phyloP scores from a whole-genome alignment of 2,888 invertebrate genomes.

The Macroteleia sp. region DNA sequence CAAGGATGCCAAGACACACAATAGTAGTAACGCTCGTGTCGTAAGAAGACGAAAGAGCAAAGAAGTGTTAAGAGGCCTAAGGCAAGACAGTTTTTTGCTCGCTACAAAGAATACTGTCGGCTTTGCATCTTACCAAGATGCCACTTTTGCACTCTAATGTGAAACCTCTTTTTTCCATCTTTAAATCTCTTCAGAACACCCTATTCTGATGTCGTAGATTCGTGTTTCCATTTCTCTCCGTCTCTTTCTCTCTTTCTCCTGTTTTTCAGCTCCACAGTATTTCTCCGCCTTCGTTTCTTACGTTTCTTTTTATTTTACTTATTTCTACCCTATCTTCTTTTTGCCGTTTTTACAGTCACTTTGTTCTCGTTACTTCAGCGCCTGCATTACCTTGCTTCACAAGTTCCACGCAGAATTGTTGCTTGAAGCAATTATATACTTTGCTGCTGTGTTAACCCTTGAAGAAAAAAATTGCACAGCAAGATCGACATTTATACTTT shows the following conservation, averaged over 20 bases:
- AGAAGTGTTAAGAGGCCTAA: conserved; percentile 69
- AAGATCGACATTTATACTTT: conserved; percentile 50
- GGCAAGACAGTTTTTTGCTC: conserved; percentile 69
- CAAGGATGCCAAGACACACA: conserved; percentile 54
- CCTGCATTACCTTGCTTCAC: conserved; percentile 47
- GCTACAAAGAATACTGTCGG: conserved; percentile 83
- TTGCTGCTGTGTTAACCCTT: conserved; percentile 56
- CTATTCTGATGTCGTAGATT: conserved; percentile 36
- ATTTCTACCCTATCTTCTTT: not conserved
- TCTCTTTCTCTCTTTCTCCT: conserved; percentile 17
- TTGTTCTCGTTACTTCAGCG: conserved; percentile 38
- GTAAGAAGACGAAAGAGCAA: conserved; percentile 65
- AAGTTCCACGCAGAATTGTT: conserved; percentile 53
- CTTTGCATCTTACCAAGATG: conserved; percentile 83
- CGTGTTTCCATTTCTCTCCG: conserved; percentile 34
- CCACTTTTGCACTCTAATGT: conserved; percentile 74
- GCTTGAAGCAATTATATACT: conserved; percentile 61
- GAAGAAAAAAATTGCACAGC: conserved; percentile 43
- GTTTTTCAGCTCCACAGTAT: conserved; percentile 22
- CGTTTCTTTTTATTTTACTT: conserved; percentile 8
- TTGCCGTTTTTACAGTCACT: conserved; percentile 22
- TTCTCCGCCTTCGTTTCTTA: conserved; percentile 6
- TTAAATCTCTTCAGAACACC: conserved; percentile 57
- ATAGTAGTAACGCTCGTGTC: conserved; percentile 53
- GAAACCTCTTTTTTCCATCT: conserved; percentile 51